phyloP scores from a whole-genome alignment of 1,140 invertebrate genomes.

The Marisa cornuarietis region DNA sequence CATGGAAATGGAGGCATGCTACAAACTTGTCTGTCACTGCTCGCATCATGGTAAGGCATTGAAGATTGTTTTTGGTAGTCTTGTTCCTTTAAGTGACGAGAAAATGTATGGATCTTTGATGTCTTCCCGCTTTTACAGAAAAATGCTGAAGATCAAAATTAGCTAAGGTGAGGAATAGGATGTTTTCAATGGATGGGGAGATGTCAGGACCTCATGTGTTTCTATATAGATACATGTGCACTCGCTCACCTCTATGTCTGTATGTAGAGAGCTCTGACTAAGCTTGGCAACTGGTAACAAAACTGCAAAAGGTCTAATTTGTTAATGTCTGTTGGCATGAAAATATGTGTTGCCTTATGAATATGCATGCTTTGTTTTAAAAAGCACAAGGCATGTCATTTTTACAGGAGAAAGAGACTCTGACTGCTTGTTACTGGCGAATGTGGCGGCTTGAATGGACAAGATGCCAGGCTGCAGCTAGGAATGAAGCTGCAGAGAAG shows the following conservation, averaged over 20 bases:
- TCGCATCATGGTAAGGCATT: slow-evolving; percentile 10
- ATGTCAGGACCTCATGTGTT: too few relatives aligned
- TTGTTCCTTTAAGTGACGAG: neutral
- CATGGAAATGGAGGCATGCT: slow-evolving; percentile 17
- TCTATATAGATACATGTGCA: too few relatives aligned
- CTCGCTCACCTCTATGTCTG: too few relatives aligned
- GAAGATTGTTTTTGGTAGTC: neutral
- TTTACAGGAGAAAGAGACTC: slow-evolving; percentile 12
- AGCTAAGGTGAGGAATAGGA: neutral
- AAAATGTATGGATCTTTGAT: too few relatives aligned
- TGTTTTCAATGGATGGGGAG: neutral
- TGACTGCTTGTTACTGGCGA: slow-evolving; percentile 9
- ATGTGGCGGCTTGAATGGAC: slow-evolving; percentile 11
- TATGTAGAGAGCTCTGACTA: neutral
- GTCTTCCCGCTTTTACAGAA: neutral
- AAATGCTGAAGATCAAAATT: neutral
- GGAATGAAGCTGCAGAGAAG: neutral
- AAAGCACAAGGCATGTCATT: neutral
- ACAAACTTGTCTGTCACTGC: slow-evolving; percentile 25
- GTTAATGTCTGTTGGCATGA: neutral
- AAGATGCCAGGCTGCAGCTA: neutral
- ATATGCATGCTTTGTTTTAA: neutral
- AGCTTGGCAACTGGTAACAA: neutral
- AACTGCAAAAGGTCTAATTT: neutral
- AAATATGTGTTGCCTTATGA: neutral